Evolutionary conservation across 2,888 invertebrate genomes (phyloP).

Genomic region (Zelleria hepariella): DNA sequence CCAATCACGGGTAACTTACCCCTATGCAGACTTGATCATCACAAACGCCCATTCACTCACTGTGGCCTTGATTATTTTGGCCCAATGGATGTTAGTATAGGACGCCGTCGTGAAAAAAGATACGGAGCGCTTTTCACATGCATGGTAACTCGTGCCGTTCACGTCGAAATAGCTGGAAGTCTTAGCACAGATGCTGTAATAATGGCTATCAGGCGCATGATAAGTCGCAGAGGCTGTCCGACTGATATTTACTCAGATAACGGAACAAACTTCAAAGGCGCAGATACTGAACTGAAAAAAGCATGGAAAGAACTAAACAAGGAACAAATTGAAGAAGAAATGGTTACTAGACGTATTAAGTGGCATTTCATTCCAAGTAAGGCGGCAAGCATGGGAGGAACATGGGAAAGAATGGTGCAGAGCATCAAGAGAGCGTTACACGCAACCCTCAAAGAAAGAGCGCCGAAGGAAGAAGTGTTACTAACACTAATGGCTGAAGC

Average conservation of each 20-base stretch:
- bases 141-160: background rate
- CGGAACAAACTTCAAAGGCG: constrained; percentile 13
- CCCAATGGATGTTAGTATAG: background rate
- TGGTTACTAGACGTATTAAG: background rate
- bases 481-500: background rate
- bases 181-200: background rate
- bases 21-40: background rate
- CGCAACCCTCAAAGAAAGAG: background rate
- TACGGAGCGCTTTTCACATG: background rate
- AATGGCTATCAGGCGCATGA: background rate
- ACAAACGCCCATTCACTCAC: background rate
- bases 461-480: background rate
- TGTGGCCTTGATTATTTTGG: background rate
- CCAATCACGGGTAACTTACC: background rate
- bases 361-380: background rate
- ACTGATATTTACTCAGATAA: constrained; percentile 9
- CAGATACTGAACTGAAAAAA: constrained; percentile 7
- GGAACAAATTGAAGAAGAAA: background rate
- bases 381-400: background rate
- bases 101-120: background rate
- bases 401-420: background rate
- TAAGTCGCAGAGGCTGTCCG: background rate
- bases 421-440: background rate
- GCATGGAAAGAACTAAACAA: background rate
- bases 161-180: background rate